phyloP scores from a whole-genome alignment of 2,888 invertebrate species.

The Chymomyza caudatula region DNA sequence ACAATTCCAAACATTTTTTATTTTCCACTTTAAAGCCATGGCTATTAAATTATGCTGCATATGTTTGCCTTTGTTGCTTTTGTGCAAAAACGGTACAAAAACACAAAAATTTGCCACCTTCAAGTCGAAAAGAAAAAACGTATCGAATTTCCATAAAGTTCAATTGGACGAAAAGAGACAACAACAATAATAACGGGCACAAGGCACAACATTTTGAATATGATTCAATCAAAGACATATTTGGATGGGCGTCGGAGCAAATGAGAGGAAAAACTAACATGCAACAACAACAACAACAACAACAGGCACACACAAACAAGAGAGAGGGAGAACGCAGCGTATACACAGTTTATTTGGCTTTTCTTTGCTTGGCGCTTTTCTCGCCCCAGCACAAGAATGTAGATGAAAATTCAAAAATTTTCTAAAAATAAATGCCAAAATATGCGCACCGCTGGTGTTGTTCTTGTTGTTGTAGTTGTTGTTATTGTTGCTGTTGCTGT shows the following conservation, averaged over 20 bases:
- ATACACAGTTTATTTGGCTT: slow-evolving; percentile 6
- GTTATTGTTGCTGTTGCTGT: slow-evolving; percentile 14
- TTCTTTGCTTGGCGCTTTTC: neutral
- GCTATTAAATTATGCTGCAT: slow-evolving; percentile 3
- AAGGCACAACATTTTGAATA: slow-evolving; percentile 47
- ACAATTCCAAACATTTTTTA: slow-evolving; percentile 41
- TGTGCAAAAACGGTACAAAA: slow-evolving; percentile 1
- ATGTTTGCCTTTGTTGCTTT: neutral
- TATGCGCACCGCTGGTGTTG: slow-evolving; percentile 40
- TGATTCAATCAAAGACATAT: slow-evolving; percentile 78
- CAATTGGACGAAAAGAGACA: slow-evolving; percentile 74
- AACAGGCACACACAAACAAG: slow-evolving; percentile 19
- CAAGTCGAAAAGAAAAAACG: slow-evolving; percentile 51
- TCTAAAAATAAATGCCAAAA: slow-evolving; percentile 71
- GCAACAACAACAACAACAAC: slow-evolving; percentile 25
- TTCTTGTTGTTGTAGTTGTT: neutral
- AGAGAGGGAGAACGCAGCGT: neutral
- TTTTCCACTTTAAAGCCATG: slow-evolving; percentile 32
- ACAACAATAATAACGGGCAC: slow-evolving; percentile 61
- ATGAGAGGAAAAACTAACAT: slow-evolving; percentile 48
- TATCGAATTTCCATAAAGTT: slow-evolving; percentile 78
- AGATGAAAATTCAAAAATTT: slow-evolving; percentile 69
- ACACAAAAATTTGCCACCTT: slow-evolving; percentile 29
- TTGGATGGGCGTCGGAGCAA: slow-evolving; percentile 76
- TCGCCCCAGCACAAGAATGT: slow-evolving; percentile 55